These are phyloP conservation scores for Belonocnema kinseyi DNA, from an alignment of 1,140 invertebrate species.

Conservation along the genomic window DNA sequence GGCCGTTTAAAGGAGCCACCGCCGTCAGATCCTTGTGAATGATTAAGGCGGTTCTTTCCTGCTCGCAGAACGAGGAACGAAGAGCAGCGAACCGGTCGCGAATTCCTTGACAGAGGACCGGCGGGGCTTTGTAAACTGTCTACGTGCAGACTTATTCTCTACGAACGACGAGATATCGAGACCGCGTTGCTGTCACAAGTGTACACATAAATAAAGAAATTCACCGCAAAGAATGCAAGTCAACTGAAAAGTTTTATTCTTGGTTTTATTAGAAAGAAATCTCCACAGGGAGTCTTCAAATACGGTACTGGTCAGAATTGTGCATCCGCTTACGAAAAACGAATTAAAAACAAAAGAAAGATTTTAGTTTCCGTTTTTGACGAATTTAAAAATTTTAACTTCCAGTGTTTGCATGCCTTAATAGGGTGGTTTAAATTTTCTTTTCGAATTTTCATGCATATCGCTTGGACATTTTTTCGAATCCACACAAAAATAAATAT, in stretches of 20 bases:
- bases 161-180: conserved; percentile 55
- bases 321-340: too few relatives aligned
- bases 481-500: too few relatives aligned
- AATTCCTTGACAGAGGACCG: conserved; percentile 50
- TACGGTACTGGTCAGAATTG: too few relatives aligned
- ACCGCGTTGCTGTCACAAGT: conserved; percentile 42
- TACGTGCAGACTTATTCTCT: conserved; percentile 60
- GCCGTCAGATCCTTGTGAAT: conserved; percentile 69
- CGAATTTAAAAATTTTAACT: too few relatives aligned
- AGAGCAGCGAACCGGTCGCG: conserved; percentile 51
- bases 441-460: too few relatives aligned
- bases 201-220: conserved; percentile 63
- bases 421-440: too few relatives aligned
- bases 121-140: conserved; percentile 65
- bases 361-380: too few relatives aligned
- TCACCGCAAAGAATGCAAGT: conserved; percentile 43
- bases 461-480: too few relatives aligned
- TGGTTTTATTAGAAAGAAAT: conserved; percentile 6
- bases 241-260: conserved; percentile 35
- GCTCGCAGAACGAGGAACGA: conserved; percentile 45
- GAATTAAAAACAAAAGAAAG: too few relatives aligned
- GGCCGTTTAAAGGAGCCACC: conserved; percentile 68
- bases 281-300: too few relatives aligned
- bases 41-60: conserved; percentile 64
- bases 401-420: too few relatives aligned